These are phyloP conservation scores for Callocephalon fimbriatum DNA, from an alignment of 2,113 vertebrate genomes.

Conservation along the genomic window DNA sequence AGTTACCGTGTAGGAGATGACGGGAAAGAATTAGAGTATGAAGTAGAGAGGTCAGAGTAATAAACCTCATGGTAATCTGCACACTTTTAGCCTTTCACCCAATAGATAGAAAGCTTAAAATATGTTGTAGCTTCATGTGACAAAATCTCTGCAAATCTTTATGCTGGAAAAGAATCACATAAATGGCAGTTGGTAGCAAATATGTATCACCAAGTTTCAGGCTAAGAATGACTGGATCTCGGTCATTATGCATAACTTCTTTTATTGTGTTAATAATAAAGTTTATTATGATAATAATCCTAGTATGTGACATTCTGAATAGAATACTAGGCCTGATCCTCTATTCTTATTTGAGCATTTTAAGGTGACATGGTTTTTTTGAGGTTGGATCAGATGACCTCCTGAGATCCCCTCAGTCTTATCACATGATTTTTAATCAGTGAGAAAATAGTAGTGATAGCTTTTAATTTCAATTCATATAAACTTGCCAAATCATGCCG, in stretches of 20 bases:
- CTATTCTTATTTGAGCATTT: not conserved
- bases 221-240: not conserved
- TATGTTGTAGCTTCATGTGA: no score
- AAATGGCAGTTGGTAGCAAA: not conserved
- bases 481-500: not conserved
- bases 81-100: no score
- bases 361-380: not conserved
- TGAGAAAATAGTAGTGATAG: accelerated
- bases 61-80: no score
- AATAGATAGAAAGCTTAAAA: no score
- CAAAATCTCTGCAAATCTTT: no score
- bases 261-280: not conserved
- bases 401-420: not conserved
- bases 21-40: no score
- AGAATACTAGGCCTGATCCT: not conserved
- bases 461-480: not conserved
- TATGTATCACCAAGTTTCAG: not conserved
- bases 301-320: not conserved
- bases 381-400: not conserved
- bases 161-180: not conserved
- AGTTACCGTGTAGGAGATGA: no score
- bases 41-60: no score
- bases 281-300: not conserved
- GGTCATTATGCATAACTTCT: not conserved
- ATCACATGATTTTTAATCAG: not conserved